A percentile compares a stretch with the other conserved stretches of the same genome.
Conservation (phyloP, 1,140 invertebrate species). For the Diuraphis noxia region DNA sequence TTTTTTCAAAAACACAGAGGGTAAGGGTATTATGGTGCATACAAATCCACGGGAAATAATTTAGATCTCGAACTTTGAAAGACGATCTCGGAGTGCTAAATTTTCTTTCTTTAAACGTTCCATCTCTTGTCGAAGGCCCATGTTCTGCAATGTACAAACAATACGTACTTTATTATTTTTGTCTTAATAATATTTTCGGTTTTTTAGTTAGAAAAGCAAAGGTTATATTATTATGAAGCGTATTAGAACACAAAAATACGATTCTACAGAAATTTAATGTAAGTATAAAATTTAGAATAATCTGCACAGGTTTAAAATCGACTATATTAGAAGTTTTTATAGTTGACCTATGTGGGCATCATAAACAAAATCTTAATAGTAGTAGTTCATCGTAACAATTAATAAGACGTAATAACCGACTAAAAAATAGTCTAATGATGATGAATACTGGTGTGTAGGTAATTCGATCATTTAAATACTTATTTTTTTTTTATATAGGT, state of each 20-base stretch:
- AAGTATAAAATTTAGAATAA: background rate
- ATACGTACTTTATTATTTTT: background rate
- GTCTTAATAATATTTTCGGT: background rate
- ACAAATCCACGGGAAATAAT: background rate
- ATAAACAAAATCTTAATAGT: background rate
- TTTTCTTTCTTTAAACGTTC: conserved; percentile 91
- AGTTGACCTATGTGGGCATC: too few species aligned
- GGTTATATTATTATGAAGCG: background rate
- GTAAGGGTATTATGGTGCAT: conserved; percentile 11
- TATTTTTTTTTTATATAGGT: background rate
- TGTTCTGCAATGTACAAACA: conserved; percentile 68
- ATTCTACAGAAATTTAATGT: background rate
- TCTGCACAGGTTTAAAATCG: background rate
- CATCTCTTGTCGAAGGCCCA: conserved; percentile 81
- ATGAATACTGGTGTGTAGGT: background rate
- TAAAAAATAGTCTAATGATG: background rate
- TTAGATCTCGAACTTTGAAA: conserved; percentile 71
- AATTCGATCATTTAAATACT: background rate
- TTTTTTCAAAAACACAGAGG: conserved; percentile 7
- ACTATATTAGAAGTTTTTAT: background rate
- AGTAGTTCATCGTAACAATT: background rate
- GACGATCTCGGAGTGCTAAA: conserved; percentile 79
- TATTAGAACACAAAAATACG: too few species aligned
- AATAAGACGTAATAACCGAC: background rate
- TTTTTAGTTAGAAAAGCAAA: background rate